These are phyloP conservation scores for Darevskia mixta DNA, from an alignment of 2,797 vertebrate genomes.

Conservation along the genomic window DNA sequence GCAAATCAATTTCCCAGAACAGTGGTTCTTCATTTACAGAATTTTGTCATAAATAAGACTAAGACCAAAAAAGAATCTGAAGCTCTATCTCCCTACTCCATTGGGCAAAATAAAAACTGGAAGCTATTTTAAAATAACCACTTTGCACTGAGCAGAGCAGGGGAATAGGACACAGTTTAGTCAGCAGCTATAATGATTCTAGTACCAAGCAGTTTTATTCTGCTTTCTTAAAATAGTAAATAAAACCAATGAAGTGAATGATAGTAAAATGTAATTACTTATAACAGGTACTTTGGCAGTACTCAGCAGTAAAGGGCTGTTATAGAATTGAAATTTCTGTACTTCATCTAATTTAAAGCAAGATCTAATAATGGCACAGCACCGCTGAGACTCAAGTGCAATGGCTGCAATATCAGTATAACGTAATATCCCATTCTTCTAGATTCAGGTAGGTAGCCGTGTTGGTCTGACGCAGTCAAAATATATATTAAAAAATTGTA, in stretches of 20 bases:
- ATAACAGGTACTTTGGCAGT: not conserved
- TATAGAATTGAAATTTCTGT: not conserved
- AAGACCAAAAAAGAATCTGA: not conserved
- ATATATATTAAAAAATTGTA: too few species aligned
- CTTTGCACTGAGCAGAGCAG: not conserved
- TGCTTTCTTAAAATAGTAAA: not conserved
- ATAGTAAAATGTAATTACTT: not conserved
- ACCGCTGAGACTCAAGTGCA: not conserved
- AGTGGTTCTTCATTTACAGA: not conserved
- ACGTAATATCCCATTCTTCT: too few species aligned
- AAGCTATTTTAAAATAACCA: not conserved
- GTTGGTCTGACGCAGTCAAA: too few species aligned
- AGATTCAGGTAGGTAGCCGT: too few species aligned
- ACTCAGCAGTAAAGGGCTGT: slow-evolving; percentile 7
- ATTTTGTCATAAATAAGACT: not conserved
- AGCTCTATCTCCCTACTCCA: not conserved
- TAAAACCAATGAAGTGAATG: not conserved
- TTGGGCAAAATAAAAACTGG: not conserved
- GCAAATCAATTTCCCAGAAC: not conserved
- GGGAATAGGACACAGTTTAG: not conserved
- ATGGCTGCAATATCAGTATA: not conserved
- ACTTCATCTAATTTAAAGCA: not conserved
- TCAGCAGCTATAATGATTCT: not conserved
- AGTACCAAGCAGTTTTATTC: not conserved
- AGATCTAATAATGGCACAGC: not conserved